Percentiles rank a stretch among this genome's conserved stretches.
Evolutionary conservation across 1,140 invertebrate genomes (phyloP).

Genomic region (Pemphigus obesinymphae): DNA sequence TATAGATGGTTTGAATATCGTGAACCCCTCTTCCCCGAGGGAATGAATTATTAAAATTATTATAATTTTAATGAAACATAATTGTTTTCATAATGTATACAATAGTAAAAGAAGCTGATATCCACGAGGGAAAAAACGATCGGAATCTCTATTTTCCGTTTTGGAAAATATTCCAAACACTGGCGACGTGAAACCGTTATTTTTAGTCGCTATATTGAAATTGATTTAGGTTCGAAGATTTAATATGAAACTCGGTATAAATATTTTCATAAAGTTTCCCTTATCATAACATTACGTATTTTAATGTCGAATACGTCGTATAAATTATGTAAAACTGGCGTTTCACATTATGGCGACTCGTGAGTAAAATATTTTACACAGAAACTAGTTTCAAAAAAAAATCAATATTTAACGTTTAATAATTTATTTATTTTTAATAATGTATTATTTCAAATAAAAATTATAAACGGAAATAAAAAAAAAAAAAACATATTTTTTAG

Average conservation of each 20-base stretch:
- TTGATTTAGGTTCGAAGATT: background rate
- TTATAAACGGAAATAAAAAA: too few relatives aligned
- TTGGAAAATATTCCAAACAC: too few relatives aligned
- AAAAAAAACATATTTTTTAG: too few relatives aligned
- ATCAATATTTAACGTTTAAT: too few relatives aligned
- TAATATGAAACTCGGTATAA: background rate
- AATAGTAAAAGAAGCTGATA: too few relatives aligned
- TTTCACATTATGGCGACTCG: too few relatives aligned
- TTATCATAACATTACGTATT: background rate
- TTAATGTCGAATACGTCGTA: background rate
- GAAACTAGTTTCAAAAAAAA: background rate
- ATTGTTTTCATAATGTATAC: background rate
- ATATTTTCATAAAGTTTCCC: background rate
- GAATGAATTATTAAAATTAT: constrained; percentile 28
- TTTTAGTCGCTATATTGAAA: background rate
- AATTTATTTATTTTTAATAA: too few relatives aligned
- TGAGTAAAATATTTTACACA: background rate
- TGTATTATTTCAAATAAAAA: too few relatives aligned
- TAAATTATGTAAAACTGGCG: background rate
- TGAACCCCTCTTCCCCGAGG: background rate
- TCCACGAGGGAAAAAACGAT: background rate
- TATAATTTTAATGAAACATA: constrained; percentile 23
- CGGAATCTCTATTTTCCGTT: background rate
- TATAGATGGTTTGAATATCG: background rate
- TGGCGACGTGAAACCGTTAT: too few relatives aligned